Evolutionary conservation across 2,888 invertebrate genomes (phyloP).

Genomic region (Zygothrica quintamaculata): DNA sequence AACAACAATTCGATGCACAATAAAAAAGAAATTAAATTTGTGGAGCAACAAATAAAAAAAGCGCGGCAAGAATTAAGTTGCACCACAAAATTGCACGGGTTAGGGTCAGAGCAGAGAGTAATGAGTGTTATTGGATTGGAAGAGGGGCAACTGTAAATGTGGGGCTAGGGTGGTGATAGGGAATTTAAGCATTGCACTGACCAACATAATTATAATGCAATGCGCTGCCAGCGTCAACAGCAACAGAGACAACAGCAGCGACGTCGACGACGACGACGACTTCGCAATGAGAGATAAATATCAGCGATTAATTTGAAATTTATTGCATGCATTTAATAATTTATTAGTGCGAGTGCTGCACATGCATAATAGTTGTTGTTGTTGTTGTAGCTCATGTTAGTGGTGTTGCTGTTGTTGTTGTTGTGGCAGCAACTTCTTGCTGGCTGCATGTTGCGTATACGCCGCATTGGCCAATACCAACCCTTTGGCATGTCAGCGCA

Average conservation of each 20-base stretch:
- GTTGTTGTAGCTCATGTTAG: conserved; percentile 26
- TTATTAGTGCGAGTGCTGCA: conserved; percentile 72
- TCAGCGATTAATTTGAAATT: conserved; percentile 83
- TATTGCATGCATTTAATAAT: conserved; percentile 82
- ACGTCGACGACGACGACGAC: conserved; percentile 13
- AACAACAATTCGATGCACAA: conserved; percentile 21
- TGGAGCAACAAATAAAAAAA: conserved; percentile 37
- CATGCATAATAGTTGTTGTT: conserved; percentile 43
- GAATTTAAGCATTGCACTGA: conserved; percentile 26
- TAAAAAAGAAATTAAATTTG: conserved; percentile 54
- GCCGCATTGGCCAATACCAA: conserved; percentile 61
- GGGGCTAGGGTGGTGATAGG: conserved; percentile 14
- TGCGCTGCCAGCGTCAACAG: conserved; percentile 18
- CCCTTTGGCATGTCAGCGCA: conserved; percentile 59
- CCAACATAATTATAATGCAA: conserved; percentile 65
- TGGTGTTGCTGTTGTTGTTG: conserved; percentile 20
- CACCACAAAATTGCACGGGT: conserved; percentile 7
- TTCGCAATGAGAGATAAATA: conserved; percentile 79
- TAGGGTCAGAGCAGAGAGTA: background rate
- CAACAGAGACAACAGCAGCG: conserved; percentile 15
- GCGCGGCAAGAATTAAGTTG: conserved; percentile 23
- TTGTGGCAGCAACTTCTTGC: conserved; percentile 41
- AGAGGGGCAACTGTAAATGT: background rate
- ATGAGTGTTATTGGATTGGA: too few species aligned
- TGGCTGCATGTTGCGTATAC: conserved; percentile 61